phyloP scores from a whole-genome alignment of 1,140 invertebrate species.

The Megalonaias nervosa region DNA sequence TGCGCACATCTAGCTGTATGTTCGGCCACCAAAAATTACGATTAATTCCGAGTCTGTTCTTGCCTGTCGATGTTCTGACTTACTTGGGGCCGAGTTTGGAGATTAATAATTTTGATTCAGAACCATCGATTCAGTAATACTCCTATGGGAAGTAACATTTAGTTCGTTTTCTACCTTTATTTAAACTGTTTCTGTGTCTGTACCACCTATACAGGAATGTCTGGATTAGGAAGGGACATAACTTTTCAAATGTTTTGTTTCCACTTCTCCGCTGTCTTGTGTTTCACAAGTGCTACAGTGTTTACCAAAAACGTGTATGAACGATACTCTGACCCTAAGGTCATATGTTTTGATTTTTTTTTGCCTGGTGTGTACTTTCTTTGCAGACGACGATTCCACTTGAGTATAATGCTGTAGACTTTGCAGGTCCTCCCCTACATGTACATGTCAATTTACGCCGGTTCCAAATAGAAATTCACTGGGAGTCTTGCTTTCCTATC shows the following conservation, averaged over 20 bases:
- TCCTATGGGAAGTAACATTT: no score
- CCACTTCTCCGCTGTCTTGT: conserved; percentile 24
- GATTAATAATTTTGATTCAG: no score
- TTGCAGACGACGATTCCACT: background rate
- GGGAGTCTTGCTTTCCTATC: conserved; percentile 24
- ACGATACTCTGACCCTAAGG: background rate
- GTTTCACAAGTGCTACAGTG: background rate
- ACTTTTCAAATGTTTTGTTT: conserved; percentile 1
- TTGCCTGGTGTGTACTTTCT: background rate
- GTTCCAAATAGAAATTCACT: conserved; percentile 16
- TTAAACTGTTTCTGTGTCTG: no score
- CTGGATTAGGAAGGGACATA: background rate
- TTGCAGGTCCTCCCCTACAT: background rate
- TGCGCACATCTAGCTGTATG: no score
- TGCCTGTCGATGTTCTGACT: no score
- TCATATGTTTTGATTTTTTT: conserved; percentile 3
- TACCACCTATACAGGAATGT: conserved; percentile 12
- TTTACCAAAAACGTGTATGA: conserved; percentile 14
- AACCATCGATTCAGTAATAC: no score
- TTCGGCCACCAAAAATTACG: no score
- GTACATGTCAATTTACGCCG: no score
- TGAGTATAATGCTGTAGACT: background rate
- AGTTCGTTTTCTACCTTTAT: no score
- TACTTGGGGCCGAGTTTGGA: no score
- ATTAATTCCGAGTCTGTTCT: no score